Conservation (phyloP, 2,113 vertebrate genomes). For the Platanista minor region DNA sequence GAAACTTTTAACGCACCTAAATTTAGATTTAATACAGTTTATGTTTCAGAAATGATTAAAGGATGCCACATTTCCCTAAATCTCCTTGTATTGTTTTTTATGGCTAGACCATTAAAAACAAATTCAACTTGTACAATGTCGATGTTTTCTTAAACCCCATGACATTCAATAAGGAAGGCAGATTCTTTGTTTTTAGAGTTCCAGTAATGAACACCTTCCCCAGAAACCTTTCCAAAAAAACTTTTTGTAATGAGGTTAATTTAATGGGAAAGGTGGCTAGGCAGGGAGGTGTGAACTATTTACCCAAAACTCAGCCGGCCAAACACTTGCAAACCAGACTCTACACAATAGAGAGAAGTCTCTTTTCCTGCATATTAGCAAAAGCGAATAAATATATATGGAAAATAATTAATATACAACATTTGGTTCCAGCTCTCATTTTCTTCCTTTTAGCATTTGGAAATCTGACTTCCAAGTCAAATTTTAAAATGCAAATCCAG, state of each 20-base stretch:
- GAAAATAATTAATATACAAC: constrained; percentile 70
- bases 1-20: constrained; percentile 52
- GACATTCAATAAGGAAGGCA: neutral
- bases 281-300: neutral
- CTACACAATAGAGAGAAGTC: neutral
- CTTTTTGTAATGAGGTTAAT: neutral
- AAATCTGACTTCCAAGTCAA: constrained; percentile 80
- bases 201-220: neutral
- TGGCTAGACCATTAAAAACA: constrained; percentile 2
- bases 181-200: neutral
- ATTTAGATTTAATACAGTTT: constrained; percentile 58
- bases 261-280: neutral
- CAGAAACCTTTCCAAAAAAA: neutral
- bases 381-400: constrained; percentile 41
- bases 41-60: constrained; percentile 58
- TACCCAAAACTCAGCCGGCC: neutral
- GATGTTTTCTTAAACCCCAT: neutral
- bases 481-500: constrained; percentile 87
- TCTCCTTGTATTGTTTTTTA: constrained; percentile 18
- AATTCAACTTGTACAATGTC: neutral
- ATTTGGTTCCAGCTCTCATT: constrained; percentile 75
- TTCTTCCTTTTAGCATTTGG: constrained; percentile 74
- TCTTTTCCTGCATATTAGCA: constrained; percentile 55
- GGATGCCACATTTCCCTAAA: constrained; percentile 42
- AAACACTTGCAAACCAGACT: constrained; percentile 35